These are phyloP conservation scores for Pseudomyrmex sp. DNA, from an alignment of 1,140 invertebrate species.

Conservation along the genomic window DNA sequence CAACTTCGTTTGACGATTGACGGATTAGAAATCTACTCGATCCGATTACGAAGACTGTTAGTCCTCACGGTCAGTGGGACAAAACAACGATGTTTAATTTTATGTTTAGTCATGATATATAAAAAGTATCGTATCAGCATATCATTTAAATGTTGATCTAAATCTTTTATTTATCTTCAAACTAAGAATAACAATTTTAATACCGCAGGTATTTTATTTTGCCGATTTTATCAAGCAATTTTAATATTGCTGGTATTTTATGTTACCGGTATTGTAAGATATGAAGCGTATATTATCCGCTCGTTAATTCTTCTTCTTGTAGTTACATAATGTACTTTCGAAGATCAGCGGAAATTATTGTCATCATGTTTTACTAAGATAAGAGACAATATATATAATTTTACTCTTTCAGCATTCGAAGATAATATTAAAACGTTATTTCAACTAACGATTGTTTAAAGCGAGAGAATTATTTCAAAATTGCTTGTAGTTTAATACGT, in stretches of 20 bases:
- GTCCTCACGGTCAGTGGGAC: slow-evolving; percentile 54
- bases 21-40: background rate
- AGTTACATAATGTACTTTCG: background rate
- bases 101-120: background rate
- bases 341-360: background rate
- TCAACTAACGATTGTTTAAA: background rate
- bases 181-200: too few relatives aligned
- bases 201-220: too few relatives aligned
- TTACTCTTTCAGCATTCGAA: background rate
- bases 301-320: background rate
- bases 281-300: too few relatives aligned
- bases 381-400: background rate
- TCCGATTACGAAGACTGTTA: slow-evolving; percentile 38
- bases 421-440: background rate
- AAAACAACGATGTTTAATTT: background rate
- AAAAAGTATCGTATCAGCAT: too few relatives aligned
- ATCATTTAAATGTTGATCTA: too few relatives aligned
- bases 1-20: background rate
- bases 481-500: background rate
- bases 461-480: slow-evolving; percentile 17
- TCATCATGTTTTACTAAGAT: background rate
- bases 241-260: too few relatives aligned
- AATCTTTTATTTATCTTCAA: too few relatives aligned
- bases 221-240: too few relatives aligned
- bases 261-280: too few relatives aligned